Conservation (phyloP, 2,797 vertebrate genomes). For the Onychomys leucogaster region DNA sequence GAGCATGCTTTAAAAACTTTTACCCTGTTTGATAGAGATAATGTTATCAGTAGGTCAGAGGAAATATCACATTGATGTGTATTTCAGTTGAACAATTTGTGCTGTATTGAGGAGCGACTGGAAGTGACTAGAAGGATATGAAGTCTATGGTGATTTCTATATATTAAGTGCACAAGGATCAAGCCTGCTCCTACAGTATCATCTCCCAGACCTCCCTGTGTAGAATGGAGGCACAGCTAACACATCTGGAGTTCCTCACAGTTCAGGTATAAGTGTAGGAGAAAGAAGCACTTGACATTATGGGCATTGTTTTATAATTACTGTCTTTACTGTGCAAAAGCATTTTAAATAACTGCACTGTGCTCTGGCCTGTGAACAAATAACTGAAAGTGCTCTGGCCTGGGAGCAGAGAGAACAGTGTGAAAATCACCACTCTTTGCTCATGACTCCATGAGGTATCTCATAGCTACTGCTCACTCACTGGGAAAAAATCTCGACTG, state of each 20-base stretch:
- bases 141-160: not conserved
- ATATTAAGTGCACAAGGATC: not conserved
- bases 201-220: not conserved
- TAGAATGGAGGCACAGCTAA: too few species aligned
- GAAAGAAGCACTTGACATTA: not conserved
- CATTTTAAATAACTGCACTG: not conserved
- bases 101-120: not conserved
- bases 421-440: not conserved
- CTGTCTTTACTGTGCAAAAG: slow-evolving; percentile 7
- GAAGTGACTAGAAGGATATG: not conserved
- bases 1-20: not conserved
- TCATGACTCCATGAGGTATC: too few species aligned
- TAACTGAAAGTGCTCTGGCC: not conserved
- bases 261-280: not conserved
- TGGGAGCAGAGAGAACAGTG: not conserved
- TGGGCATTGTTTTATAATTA: not conserved
- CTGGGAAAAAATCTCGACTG: too few species aligned
- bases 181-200: not conserved
- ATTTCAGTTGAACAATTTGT: not conserved
- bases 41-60: not conserved
- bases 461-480: not conserved
- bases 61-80: not conserved
- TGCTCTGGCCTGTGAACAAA: not conserved
- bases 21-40: not conserved
- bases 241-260: not conserved